Conservation (phyloP, 2,888 invertebrate genomes). For the Terebella lapidaria region DNA sequence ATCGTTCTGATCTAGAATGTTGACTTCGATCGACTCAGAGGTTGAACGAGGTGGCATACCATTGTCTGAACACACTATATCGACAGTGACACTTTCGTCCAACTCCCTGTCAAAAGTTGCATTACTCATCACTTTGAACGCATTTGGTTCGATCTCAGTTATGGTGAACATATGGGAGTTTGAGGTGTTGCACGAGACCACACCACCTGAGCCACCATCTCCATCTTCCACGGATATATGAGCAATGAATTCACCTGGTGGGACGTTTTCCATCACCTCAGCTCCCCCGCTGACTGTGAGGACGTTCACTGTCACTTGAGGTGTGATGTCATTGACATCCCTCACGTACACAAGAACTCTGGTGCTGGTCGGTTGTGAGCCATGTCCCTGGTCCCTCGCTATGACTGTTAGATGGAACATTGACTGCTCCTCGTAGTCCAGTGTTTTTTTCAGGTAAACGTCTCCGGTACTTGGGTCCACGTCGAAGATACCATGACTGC, state of each 20-base stretch:
- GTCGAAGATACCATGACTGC: slow-evolving; percentile 4
- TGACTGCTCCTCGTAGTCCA: slow-evolving; percentile 12
- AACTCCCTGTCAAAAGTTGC: slow-evolving; percentile 85
- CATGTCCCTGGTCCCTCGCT: slow-evolving; percentile 18
- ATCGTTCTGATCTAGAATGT: neutral
- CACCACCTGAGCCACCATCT: neutral
- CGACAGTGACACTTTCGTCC: slow-evolving; percentile 85
- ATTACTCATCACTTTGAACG: slow-evolving; percentile 64
- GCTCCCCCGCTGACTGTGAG: neutral
- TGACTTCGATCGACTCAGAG: slow-evolving; percentile 5
- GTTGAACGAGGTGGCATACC: slow-evolving; percentile 12
- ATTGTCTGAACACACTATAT: slow-evolving; percentile 56
- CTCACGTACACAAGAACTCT: slow-evolving; percentile 12
- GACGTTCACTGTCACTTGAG: slow-evolving; percentile 1
- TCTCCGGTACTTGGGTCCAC: slow-evolving; percentile 9
- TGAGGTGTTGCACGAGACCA: neutral
- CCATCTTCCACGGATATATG: neutral
- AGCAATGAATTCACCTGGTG: neutral
- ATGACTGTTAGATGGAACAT: slow-evolving; percentile 10
- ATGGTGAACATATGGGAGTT: slow-evolving; percentile 54
- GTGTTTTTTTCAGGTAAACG: neutral
- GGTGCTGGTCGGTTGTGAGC: slow-evolving; percentile 9
- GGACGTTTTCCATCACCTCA: neutral
- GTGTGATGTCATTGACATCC: slow-evolving; percentile 14
- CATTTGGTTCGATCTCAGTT: slow-evolving; percentile 14